Conservation (phyloP, 1,140 invertebrate genomes). For the Heterodera carotae region DNA sequence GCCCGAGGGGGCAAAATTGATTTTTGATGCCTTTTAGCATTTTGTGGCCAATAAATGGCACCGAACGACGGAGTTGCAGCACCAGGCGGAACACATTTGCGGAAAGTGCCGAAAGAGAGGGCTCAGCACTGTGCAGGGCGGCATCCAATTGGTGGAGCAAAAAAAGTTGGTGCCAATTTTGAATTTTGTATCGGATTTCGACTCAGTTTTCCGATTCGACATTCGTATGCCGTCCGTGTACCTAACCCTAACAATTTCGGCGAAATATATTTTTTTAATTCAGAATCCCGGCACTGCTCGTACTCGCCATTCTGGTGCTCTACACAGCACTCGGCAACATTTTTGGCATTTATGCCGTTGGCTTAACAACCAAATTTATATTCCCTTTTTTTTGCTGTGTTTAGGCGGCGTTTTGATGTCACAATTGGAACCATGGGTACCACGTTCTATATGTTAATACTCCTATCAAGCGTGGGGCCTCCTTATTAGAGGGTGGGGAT, state of each 20-base stretch:
- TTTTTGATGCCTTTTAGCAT: too few relatives aligned
- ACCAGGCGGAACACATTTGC: conserved; percentile 57
- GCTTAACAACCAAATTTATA: background rate
- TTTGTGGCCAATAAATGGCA: conserved; percentile 19
- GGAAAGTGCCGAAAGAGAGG: conserved; percentile 57
- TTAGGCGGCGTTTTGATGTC: conserved; percentile 63
- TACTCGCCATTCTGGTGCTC: conserved; percentile 59
- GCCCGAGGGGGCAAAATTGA: too few relatives aligned
- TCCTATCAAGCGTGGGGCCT: too few relatives aligned
- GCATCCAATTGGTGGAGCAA: conserved; percentile 61
- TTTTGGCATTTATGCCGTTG: background rate
- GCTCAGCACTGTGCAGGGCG: conserved; percentile 30
- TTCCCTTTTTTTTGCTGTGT: background rate
- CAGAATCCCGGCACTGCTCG: conserved; percentile 63
- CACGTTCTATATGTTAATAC: background rate
- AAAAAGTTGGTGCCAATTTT: conserved; percentile 42
- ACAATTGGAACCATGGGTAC: conserved; percentile 56
- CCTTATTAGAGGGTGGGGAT: too few relatives aligned
- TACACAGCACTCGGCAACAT: conserved; percentile 56
- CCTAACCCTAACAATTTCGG: too few relatives aligned
- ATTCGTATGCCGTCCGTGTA: too few relatives aligned
- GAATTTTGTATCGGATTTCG: too few relatives aligned
- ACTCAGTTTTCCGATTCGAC: too few relatives aligned
- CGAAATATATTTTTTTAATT: conserved; percentile 19
- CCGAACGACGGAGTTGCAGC: conserved; percentile 21